Evolutionary conservation across 2,113 vertebrate genomes (phyloP).

Genomic region (Rhinichthys klamathensis): DNA sequence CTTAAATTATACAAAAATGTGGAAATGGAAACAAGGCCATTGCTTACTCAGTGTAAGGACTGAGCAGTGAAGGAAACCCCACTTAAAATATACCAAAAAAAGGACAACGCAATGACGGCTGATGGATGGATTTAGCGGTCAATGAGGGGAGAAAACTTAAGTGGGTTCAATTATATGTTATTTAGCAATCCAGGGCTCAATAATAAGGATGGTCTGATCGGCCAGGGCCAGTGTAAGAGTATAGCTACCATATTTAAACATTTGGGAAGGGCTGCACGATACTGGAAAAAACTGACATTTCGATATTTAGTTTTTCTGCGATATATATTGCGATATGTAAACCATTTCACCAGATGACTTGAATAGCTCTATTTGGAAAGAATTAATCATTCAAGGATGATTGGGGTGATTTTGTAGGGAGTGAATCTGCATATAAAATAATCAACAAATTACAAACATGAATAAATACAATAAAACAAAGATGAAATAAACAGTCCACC

Average conservation of each 20-base stretch:
- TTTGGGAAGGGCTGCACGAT: background rate
- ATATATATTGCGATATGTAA: no score
- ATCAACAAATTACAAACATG: no score
- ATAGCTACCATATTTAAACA: background rate
- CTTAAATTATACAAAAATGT: conserved; percentile 66
- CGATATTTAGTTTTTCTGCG: no score
- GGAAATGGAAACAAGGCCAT: conserved; percentile 64
- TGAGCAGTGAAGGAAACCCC: background rate
- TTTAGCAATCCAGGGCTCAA: background rate
- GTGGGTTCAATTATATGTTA: conserved; percentile 5
- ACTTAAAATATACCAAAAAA: background rate
- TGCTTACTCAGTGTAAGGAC: conserved; percentile 6
- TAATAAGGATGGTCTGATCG: background rate
- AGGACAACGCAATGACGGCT: background rate
- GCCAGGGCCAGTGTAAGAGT: background rate
- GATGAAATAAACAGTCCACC: no score
- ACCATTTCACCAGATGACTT: no score
- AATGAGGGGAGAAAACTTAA: conserved; percentile 1
- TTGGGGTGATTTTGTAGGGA: no score
- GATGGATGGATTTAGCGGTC: background rate
- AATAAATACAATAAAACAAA: no score
- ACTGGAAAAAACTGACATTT: no score
- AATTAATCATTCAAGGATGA: no score
- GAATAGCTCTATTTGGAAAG: no score
- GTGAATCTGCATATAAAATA: no score